Evolutionary conservation across 2,888 invertebrate species (phyloP).

Genomic region (Perizoma affinitatum): DNA sequence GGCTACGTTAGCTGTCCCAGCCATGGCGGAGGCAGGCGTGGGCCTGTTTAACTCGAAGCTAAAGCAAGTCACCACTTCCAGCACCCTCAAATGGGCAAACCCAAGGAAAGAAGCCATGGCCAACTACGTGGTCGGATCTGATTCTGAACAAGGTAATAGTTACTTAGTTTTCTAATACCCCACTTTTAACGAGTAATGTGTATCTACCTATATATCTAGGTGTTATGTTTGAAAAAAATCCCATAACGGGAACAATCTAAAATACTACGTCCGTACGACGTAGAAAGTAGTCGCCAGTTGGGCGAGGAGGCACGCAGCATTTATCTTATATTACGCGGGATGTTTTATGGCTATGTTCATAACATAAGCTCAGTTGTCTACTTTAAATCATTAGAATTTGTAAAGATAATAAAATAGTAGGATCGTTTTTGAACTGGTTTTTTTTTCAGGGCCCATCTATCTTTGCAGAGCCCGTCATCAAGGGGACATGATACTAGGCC

Average conservation of each 20-base stretch:
- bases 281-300: no score
- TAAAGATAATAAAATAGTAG: no score
- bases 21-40: slow-evolving; percentile 62
- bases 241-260: no score
- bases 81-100: slow-evolving; percentile 90
- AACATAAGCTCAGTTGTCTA: no score
- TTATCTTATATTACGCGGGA: no score
- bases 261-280: no score
- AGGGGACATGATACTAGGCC: slow-evolving; percentile 90
- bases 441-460: slow-evolving; percentile 82
- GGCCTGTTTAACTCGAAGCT: slow-evolving; percentile 74
- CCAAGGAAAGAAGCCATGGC: slow-evolving; percentile 67
- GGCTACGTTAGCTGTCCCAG: slow-evolving; percentile 62
- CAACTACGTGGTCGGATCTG: slow-evolving; percentile 87
- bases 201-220: no score
- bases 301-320: no score
- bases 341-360: no score
- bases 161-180: not conserved
- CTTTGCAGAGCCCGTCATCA: slow-evolving; percentile 89
- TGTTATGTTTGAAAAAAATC: no score
- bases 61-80: slow-evolving; percentile 90
- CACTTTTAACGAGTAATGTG: no score
- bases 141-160: slow-evolving; percentile 65
- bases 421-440: not conserved
- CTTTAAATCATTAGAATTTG: no score